phyloP scores from a whole-genome alignment of 1,140 invertebrate species.

The Heterodera schachtii region DNA sequence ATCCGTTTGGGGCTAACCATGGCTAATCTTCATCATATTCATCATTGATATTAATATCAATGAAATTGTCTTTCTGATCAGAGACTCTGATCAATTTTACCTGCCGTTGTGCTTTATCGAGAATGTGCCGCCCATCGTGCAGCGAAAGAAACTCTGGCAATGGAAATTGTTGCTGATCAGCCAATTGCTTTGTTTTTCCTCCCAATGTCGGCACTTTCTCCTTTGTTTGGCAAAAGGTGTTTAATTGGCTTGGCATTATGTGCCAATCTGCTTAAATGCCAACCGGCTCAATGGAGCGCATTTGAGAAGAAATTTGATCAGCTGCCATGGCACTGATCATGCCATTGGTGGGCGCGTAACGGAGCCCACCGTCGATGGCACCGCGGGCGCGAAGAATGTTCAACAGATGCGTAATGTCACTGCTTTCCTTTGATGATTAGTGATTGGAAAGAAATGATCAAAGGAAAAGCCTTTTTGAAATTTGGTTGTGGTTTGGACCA shows the following conservation, averaged over 20 bases:
- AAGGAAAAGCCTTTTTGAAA: no score
- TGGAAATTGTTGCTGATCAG: not conserved
- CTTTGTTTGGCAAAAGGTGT: not conserved
- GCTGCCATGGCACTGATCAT: not conserved
- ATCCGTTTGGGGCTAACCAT: no score
- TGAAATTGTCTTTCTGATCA: not conserved
- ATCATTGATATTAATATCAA: not conserved
- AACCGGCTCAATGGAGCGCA: not conserved
- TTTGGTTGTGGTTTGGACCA: no score
- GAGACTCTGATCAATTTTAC: not conserved
- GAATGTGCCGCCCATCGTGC: not conserved
- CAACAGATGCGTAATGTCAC: not conserved
- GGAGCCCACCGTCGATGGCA: not conserved
- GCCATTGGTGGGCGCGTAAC: not conserved
- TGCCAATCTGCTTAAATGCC: not conserved
- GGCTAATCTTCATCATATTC: no score
- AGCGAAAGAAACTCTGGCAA: constrained; percentile 3
- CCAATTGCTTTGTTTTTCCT: not conserved
- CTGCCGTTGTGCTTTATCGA: not conserved
- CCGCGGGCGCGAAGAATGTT: not conserved
- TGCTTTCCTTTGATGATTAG: not conserved
- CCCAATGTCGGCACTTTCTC: no score
- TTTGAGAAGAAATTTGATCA: not conserved
- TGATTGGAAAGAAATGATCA: no score
- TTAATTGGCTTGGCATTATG: not conserved